phyloP scores from a whole-genome alignment of 2,797 vertebrate genomes.

The Myripristis jacobus region DNA sequence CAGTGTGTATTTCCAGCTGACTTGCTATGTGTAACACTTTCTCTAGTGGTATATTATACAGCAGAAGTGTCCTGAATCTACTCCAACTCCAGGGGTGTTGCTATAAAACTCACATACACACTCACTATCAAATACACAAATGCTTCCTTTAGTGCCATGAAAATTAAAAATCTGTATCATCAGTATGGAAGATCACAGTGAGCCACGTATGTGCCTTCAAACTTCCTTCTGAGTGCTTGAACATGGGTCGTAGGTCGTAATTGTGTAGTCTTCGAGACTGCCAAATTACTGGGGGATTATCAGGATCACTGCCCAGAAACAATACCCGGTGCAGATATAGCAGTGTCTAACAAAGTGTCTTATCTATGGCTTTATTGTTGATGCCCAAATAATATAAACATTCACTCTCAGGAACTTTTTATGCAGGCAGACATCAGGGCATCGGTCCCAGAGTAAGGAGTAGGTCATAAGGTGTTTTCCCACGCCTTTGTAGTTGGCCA shows the following conservation, averaged over 20 bases:
- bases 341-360: constrained; percentile 22
- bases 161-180: not conserved
- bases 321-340: constrained; percentile 53
- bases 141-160: not conserved
- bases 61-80: constrained; percentile 1
- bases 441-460: constrained; percentile 18
- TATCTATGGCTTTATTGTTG: constrained; percentile 46
- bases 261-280: constrained; percentile 20
- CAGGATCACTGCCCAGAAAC: constrained; percentile 46
- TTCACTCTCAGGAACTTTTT: constrained; percentile 33
- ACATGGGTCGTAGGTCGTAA: not conserved
- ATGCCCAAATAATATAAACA: constrained; percentile 34
- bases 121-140: not conserved
- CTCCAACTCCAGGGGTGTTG: no score
- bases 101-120: no score
- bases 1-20: constrained; percentile 26
- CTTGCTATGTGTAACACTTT: constrained; percentile 17
- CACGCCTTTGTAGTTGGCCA: constrained; percentile 19
- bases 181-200: not conserved
- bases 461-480: constrained; percentile 54
- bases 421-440: constrained; percentile 18
- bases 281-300: constrained; percentile 39
- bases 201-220: not conserved
- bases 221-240: not conserved
- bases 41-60: constrained; percentile 22